These are phyloP conservation scores for Bucorvus abyssinicus DNA, from an alignment of 2,797 vertebrate species.

Conservation along the genomic window DNA sequence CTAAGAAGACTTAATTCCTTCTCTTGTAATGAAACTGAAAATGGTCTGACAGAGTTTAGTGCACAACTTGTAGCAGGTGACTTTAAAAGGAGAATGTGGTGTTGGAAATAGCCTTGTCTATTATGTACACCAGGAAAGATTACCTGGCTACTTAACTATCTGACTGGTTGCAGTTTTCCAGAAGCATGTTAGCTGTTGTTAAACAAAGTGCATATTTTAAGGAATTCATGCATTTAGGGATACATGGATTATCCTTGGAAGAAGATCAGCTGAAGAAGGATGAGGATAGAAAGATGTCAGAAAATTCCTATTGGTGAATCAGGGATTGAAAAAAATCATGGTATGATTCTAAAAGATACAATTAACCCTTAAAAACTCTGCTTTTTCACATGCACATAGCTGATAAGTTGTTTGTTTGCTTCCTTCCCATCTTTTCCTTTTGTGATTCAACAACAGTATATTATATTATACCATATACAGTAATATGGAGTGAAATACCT, in stretches of 20 bases:
- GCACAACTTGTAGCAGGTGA: neutral
- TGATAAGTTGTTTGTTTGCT: neutral
- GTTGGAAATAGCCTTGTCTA: neutral
- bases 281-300: neutral
- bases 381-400: neutral
- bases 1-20: neutral
- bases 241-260: neutral
- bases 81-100: neutral
- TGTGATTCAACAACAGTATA: neutral
- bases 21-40: neutral
- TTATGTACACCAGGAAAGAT: neutral
- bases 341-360: neutral
- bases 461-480: neutral
- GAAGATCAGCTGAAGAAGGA: neutral
- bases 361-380: neutral
- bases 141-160: neutral
- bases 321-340: neutral
- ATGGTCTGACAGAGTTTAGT: neutral
- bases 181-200: neutral
- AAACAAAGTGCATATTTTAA: neutral
- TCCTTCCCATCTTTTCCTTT: neutral
- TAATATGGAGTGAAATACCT: neutral
- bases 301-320: neutral
- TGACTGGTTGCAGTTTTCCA: neutral
- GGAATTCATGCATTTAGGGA: neutral